These are phyloP conservation scores for Dichetophora obliterata DNA, from an alignment of 2,888 invertebrate species.

Conservation along the genomic window DNA sequence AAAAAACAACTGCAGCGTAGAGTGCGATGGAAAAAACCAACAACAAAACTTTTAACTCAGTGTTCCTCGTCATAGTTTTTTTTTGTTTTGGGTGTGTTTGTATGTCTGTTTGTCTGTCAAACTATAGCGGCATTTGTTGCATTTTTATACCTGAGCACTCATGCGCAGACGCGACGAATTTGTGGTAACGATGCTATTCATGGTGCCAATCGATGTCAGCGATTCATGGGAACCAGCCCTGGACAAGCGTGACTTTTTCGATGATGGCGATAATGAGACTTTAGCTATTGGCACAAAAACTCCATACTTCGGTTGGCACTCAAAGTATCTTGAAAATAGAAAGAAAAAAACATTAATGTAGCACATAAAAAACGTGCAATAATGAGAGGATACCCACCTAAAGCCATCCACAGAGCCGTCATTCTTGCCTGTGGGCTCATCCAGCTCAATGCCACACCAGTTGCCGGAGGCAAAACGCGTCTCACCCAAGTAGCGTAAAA, in stretches of 20 bases:
- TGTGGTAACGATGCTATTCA: conserved; percentile 72
- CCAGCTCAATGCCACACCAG: conserved; percentile 97
- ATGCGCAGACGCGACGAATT: conserved; percentile 70
- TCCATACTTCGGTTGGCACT: conserved; percentile 90
- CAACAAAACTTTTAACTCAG: background rate
- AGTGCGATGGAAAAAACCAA: background rate
- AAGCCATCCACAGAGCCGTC: conserved; percentile 94
- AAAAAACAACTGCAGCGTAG: background rate
- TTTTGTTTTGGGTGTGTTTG: background rate
- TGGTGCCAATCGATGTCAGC: conserved; percentile 78
- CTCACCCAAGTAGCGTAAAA: conserved; percentile 85
- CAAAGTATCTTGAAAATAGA: conserved; percentile 85
- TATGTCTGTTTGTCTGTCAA: background rate
- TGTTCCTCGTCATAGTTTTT: background rate
- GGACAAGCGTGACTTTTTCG: conserved; percentile 76
- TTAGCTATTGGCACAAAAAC: conserved; percentile 94
- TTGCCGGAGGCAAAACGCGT: conserved; percentile 93
- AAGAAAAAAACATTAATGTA: background rate
- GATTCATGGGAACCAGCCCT: conserved; percentile 88
- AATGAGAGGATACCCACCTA: conserved; percentile 73
- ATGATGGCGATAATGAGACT: conserved; percentile 87
- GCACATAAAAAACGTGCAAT: no score
- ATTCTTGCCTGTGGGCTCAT: conserved; percentile 94
- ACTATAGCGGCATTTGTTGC: background rate
- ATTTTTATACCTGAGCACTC: conserved; percentile 67